Conservation (phyloP, 2,888 invertebrate genomes). For the Mellilla xanthometata region DNA sequence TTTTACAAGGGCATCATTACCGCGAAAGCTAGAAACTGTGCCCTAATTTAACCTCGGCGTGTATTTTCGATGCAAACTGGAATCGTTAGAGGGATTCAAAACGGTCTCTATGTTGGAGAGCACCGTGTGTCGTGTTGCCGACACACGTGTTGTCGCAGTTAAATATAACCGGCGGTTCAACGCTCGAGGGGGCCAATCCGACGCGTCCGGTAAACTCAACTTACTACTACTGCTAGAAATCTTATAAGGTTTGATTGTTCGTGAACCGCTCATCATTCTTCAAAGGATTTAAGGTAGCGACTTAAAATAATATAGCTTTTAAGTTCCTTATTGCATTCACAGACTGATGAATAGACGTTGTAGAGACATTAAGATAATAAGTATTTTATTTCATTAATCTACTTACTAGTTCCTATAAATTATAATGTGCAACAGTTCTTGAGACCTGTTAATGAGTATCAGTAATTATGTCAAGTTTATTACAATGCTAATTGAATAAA, state of each 20-base stretch:
- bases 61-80: slow-evolving; percentile 14
- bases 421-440: slow-evolving; percentile 6
- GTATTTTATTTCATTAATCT: no score
- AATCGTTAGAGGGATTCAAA: slow-evolving; percentile 49
- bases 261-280: no score
- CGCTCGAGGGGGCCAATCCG: slow-evolving; percentile 62
- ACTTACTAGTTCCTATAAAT: slow-evolving; percentile 5
- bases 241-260: slow-evolving; percentile 14
- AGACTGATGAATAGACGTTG: no score
- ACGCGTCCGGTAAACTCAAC: slow-evolving; percentile 63
- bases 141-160: slow-evolving; percentile 75
- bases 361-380: no score
- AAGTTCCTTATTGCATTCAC: no score
- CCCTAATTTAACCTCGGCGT: no score
- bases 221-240: slow-evolving; percentile 41
- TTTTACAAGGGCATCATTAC: no score
- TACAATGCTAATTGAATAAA: slow-evolving; percentile 23
- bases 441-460: slow-evolving; percentile 10
- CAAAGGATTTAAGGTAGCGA: no score
- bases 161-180: slow-evolving; percentile 79
- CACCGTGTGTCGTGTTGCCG: slow-evolving; percentile 54
- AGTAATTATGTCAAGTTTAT: slow-evolving; percentile 20
- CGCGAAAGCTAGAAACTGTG: no score
- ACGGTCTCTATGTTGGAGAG: slow-evolving; percentile 57
- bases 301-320: no score